Conservation (phyloP, 2,797 vertebrate genomes). For the Danio choprae region DNA sequence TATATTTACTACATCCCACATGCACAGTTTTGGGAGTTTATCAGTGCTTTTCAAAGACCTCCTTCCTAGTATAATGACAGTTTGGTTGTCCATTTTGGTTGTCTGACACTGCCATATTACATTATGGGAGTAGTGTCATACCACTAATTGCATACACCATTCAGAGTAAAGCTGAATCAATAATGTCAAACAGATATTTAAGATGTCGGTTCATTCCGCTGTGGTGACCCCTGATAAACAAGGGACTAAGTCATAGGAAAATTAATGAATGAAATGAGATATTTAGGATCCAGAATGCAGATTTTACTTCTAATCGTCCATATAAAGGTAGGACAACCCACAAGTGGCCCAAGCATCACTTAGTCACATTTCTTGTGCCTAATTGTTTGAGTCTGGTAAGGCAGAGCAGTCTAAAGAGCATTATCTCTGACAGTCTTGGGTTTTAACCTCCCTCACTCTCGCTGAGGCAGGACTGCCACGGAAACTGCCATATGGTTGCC, state of each 20-base stretch:
- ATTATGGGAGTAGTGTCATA: background rate
- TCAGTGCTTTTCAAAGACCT: background rate
- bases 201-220: no score
- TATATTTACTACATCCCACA: background rate
- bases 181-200: background rate
- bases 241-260: no score
- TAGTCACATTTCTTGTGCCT: slow-evolving; percentile 5
- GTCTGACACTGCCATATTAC: background rate
- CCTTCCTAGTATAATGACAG: background rate
- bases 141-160: no score
- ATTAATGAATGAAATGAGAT: no score
- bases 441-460: slow-evolving; percentile 6
- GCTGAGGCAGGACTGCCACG: slow-evolving; percentile 14
- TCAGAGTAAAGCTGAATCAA: background rate
- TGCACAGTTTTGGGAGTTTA: background rate
- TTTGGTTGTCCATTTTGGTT: slow-evolving; percentile 7
- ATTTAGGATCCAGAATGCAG: background rate
- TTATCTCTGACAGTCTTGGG: slow-evolving; percentile 7
- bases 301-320: background rate
- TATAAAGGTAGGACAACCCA: background rate
- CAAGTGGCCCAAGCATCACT: background rate
- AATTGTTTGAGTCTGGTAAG: background rate
- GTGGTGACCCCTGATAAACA: no score
- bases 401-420: background rate
- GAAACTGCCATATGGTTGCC: slow-evolving; percentile 42